phyloP scores from a whole-genome alignment of 1,140 invertebrate species.

The Drosophila sp. region DNA sequence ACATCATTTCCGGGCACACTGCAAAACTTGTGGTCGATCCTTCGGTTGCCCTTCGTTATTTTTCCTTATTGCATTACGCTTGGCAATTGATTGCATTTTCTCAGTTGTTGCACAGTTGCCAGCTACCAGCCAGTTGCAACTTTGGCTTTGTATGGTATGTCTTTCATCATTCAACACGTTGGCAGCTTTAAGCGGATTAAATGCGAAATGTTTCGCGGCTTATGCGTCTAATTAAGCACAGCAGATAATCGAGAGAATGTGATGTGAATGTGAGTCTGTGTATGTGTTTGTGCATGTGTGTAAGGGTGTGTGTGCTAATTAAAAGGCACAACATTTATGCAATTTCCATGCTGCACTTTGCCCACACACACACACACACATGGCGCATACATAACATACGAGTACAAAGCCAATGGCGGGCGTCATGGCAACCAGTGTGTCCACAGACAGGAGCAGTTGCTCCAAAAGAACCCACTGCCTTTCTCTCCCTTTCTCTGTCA shows the following conservation, averaged over 20 bases:
- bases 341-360: slow-evolving; percentile 38
- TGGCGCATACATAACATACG: slow-evolving; percentile 17
- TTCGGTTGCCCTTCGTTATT: slow-evolving; percentile 17
- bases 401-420: slow-evolving; percentile 62
- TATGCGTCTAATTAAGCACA: slow-evolving; percentile 47
- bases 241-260: slow-evolving; percentile 43
- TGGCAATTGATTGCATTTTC: slow-evolving; percentile 66
- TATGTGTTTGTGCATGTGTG: slow-evolving; percentile 30
- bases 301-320: slow-evolving; percentile 71
- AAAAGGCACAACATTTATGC: slow-evolving; percentile 83
- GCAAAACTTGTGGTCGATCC: slow-evolving; percentile 23
- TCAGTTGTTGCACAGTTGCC: slow-evolving; percentile 11
- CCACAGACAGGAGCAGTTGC: slow-evolving; percentile 25
- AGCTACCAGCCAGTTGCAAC: slow-evolving; percentile 18
- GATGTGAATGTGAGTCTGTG: slow-evolving; percentile 12
- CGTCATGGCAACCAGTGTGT: slow-evolving; percentile 66
- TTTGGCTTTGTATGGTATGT: slow-evolving; percentile 46
- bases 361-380: slow-evolving; percentile 32
- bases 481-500: not conserved
- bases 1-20: slow-evolving; percentile 61
- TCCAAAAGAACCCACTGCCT: not conserved
- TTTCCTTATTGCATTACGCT: slow-evolving; percentile 58
- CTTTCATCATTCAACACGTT: slow-evolving; percentile 6
- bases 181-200: slow-evolving; percentile 71
- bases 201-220: slow-evolving; percentile 27